phyloP scores from a whole-genome alignment of 2,888 invertebrate genomes.

The Dinocampus coccinellae region DNA sequence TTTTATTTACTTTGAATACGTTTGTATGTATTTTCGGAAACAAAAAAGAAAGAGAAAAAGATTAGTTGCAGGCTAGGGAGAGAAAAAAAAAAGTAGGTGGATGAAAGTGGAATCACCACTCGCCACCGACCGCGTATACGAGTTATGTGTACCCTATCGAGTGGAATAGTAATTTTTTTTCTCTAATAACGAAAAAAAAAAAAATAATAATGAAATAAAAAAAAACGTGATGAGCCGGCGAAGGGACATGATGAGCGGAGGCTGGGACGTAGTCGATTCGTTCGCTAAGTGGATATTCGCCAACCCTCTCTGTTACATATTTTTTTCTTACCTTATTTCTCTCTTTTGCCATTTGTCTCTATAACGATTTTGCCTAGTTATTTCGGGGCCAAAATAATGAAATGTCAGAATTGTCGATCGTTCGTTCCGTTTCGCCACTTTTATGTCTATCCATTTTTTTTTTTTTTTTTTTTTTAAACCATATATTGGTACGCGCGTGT shows the following conservation, averaged over 20 bases:
- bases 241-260: neutral
- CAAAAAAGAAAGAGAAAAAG: neutral
- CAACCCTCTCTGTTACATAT: conserved; percentile 6
- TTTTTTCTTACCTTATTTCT: neutral
- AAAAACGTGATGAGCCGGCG: neutral
- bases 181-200: conserved; percentile 12
- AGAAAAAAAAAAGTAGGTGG: conserved; percentile 5
- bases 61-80: neutral
- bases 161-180: conserved; percentile 36
- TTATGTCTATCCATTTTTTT: conserved; percentile 16
- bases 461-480: conserved; percentile 6
- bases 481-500: too few relatives aligned
- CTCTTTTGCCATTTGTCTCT: conserved; percentile 5
- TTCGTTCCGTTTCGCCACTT: conserved; percentile 36
- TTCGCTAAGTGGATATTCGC: conserved; percentile 38
- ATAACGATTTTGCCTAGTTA: conserved; percentile 37
- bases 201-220: neutral
- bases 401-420: conserved; percentile 39
- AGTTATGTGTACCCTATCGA: conserved; percentile 35
- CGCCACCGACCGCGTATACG: conserved; percentile 23
- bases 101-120: conserved; percentile 2
- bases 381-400: conserved; percentile 39
- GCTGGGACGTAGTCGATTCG: conserved; percentile 31
- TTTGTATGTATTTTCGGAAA: conserved; percentile 24
- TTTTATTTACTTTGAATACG: conserved; percentile 28